Base-by-base conservation (phyloP, 53 echinoderm and acorn worm genomes). In the Holothuria leucospilota region DNA sequence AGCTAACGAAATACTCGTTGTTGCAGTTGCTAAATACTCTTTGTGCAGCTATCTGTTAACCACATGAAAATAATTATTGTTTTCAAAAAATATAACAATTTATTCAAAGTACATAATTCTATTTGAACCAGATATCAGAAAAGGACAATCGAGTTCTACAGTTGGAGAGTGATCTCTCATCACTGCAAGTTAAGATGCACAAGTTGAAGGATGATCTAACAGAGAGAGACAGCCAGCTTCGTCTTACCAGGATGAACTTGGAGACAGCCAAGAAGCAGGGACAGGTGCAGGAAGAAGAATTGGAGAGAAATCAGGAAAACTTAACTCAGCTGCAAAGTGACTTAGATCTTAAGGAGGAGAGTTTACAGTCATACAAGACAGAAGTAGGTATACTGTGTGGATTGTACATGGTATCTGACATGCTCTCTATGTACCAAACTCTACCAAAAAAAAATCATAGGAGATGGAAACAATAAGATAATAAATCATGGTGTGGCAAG, bases 261-360 rank as follows among this genome's bases (percentile, higher is more conserved):
- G 97, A 96, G 86, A 93, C 94, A 29, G 91, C 85, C 0, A 87
- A 92, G 91, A 85, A 85, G 63, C 93, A 93, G 88, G 89, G 89
- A 49, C 87, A 90, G 38, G 90, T 88, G 41, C 95, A 96, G n/a
- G 80, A 87, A n/a, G 91, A 93, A 51, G 91, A 95, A 82, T 79
- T 95, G 24, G 82, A 85, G 18, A 87, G 87, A 15, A 95, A 93
- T 11, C 95, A 96, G 84, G 94, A 93, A 67, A 89, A 87, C 4
- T 59, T 96, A 52, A 18, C 88, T 11, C 91, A 95, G 80, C 85
- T 96, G 13, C 94, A 96, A 83, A 78, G 69, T 6, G 94, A 96
- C 21, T 67, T 91, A 24, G 94, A 96, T 42, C 91, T 90, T 13
- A 90, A 85, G 69, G 89, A 95, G 84, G 94, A 96, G 13, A 86